Evolutionary conservation across 2,797 vertebrate species (phyloP), one percentile per base, ranked within the genome.

Genomic region (Orestias chungarensis): DNA sequence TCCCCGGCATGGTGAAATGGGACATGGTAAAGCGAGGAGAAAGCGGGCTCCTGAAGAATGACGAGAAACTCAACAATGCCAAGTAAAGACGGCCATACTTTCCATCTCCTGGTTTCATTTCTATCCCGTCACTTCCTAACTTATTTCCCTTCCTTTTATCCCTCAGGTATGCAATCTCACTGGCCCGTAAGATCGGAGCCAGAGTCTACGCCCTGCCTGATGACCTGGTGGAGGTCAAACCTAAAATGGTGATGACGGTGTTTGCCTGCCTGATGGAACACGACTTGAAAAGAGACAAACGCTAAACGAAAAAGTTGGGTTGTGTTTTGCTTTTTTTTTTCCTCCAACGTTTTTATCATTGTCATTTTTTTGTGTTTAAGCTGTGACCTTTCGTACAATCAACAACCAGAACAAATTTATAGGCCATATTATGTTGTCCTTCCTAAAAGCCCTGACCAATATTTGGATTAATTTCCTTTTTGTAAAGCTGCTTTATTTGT

Each of bases 191-290:
- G 92, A 98, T 99, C 0, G 97, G 97, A 67, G 97, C 96, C 74
- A 95, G 96, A 69, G 97, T 99, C 82, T 99, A 99, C 2, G 95
- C 98, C 1, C 94, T 97, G 80, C 97, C 98, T 1, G 98, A 99
- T 4, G 98, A 99, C 85, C 91, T 99, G 46, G 96, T 99, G 80
- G 95, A 98, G 85, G 96, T 99, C 84, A 99, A 99, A 72, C 96
- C 97, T 77, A 98, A 97, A 94, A 99, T 99, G 98, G 98, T 99
- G 89, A 94, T 99, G 96, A 99, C 98, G 0, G 90, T 99, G 81
- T 99, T 99, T 47, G 97, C 97, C 33, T 96, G 96, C 88, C 95
- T 99, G 85, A 99, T 99, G 98, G 98, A 95, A 76, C 94, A 94
- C 79, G 93, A 95, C 84, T 80, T 97, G 82, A 97, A 97, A 89